Percentiles rank a stretch among this genome's conserved stretches.
These are phyloP conservation scores for Scaptomyza reducta DNA, from an alignment of 2,888 invertebrate genomes.

Conservation along the genomic window DNA sequence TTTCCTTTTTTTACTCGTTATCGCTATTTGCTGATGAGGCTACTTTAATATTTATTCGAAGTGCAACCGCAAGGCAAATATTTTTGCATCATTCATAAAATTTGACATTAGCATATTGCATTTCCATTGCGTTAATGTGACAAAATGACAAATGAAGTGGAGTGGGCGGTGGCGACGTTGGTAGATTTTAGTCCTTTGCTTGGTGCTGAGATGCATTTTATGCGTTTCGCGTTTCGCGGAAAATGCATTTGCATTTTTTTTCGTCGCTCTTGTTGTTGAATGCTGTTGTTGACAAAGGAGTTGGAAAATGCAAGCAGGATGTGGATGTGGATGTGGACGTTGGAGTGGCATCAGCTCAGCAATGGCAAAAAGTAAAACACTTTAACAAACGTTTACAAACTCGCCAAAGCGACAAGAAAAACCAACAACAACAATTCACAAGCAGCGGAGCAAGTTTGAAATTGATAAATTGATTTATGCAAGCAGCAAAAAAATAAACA, in stretches of 20 bases:
- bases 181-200: constrained; percentile 5
- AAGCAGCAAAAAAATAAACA: constrained; percentile 37
- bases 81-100: constrained; percentile 73
- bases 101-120: constrained; percentile 80
- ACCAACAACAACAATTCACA: constrained; percentile 30
- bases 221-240: constrained; percentile 67
- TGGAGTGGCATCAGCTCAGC: constrained; percentile 24
- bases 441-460: constrained; percentile 62
- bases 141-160: constrained; percentile 82
- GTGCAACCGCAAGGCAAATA: constrained; percentile 61
- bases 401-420: constrained; percentile 57
- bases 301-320: constrained; percentile 11
- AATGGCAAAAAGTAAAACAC: constrained; percentile 69
- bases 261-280: constrained; percentile 14
- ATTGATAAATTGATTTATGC: constrained; percentile 79
- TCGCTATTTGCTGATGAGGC: constrained; percentile 4
- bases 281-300: constrained; percentile 40
- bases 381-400: constrained; percentile 76
- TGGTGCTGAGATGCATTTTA: constrained; percentile 53
- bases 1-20: not conserved
- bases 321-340: constrained; percentile 1
- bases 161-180: constrained; percentile 15
- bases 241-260: constrained; percentile 72
- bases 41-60: constrained; percentile 58
- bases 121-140: constrained; percentile 83